Base-by-base conservation (phyloP, 2,113 vertebrate genomes). In the Calyptommatus sinebrachiatus region DNA sequence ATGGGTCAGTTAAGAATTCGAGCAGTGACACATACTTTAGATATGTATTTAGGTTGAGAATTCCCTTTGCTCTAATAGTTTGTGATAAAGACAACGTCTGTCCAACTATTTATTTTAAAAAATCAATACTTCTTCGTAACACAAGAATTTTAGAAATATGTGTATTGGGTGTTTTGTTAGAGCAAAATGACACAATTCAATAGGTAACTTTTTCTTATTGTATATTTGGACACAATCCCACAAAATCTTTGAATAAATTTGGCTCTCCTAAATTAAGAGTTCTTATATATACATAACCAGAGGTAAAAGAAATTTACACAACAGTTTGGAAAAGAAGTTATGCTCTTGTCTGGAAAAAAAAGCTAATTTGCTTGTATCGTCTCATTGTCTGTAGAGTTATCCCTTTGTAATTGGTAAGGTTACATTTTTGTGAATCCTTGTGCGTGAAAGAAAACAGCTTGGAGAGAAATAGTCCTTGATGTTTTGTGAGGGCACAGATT, bases 1-100 rank as follows among this genome's bases (percentile, higher is more conserved):
- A 80, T 62, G 84, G 84, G 87, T 84, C 89, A 92, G 84, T 79
- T 70, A 84, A 88, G 84, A 91, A 90, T 93, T 93, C 87, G 84
- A 88, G 28, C 85, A 88, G 66, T 82, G 90, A 85, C 53, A 41
- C 84, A 70, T 81, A 75, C 87, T 93, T 94, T 92, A 88, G 81
- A 87, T 90, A 73, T 83, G 24, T 82, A 77, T 92, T 94, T 91
- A 92, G 77, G 85, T 80, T 89, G 87, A 83, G 45, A 90, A 90
- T 88, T 87, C 76, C 67, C 57, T 79, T 62, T 84, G 76, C 77
- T 68, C 6, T 7, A 83, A 20, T 60, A 80, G n/a, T 79, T 41
- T 87, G 9, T 26, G 61, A 71, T 80, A 84, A 87, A 82, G 85
- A 6, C 60, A 81, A 84, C 72, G 26, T 80, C 63, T 26, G 24